phyloP scores from a whole-genome alignment of 2,797 vertebrate genomes.

The Podarcis lilfordi region DNA sequence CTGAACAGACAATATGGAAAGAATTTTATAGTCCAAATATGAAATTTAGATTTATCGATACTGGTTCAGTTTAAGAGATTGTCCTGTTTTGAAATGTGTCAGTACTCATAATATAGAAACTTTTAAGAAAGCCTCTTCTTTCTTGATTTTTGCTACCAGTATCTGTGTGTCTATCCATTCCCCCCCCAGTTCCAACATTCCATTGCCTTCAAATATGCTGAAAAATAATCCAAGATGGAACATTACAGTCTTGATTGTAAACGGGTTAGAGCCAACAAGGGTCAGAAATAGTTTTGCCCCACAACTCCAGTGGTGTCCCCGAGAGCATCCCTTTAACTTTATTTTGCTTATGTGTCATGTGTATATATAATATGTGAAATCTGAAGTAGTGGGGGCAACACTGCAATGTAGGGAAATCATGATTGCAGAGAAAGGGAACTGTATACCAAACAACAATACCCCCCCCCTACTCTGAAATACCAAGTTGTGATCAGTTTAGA shows the following conservation, averaged over 20 bases:
- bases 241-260: not conserved
- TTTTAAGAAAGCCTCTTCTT: not conserved
- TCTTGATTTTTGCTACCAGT: not conserved
- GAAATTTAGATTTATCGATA: slow-evolving; percentile 2
- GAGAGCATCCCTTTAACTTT: too few relatives aligned
- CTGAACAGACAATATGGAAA: not conserved
- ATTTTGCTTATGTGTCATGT: too few relatives aligned
- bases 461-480: too few relatives aligned
- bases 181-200: not conserved
- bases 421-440: not conserved
- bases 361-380: not conserved
- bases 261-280: not conserved
- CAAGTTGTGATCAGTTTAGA: not conserved
- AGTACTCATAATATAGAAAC: not conserved
- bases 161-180: not conserved
- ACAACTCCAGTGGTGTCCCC: too few relatives aligned
- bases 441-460: not conserved
- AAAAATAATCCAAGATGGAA: not conserved
- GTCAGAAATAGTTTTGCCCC: not conserved
- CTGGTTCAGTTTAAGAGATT: slow-evolving; percentile 3
- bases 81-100: not conserved
- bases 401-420: not conserved
- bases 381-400: too few relatives aligned
- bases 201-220: too few relatives aligned
- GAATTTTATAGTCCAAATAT: not conserved